A percentile compares a stretch with the other conserved stretches of the same genome.
phyloP scores from a whole-genome alignment of 2,888 invertebrate genomes.

The Steromphala cineraria region DNA sequence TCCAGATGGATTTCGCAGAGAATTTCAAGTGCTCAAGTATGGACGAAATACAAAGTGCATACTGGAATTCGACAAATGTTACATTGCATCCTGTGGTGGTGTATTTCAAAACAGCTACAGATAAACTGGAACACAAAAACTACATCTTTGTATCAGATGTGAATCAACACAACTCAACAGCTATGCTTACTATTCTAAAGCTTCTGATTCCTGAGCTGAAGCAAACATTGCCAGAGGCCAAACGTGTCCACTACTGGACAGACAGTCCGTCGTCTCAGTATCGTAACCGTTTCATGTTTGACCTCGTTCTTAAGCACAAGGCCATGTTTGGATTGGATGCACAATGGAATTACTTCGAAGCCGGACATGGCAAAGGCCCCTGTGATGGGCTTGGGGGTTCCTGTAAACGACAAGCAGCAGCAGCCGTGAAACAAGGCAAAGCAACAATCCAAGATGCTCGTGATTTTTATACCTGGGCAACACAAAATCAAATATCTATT shows the following conservation, averaged over 20 bases:
- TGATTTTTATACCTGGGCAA: background rate
- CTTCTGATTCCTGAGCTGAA: too few relatives aligned
- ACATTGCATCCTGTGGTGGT: too few relatives aligned
- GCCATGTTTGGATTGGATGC: constrained; percentile 6
- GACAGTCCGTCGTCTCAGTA: constrained; percentile 44
- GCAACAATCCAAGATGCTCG: background rate
- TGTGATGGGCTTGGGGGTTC: too few relatives aligned
- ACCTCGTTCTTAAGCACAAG: constrained; percentile 18
- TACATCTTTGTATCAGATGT: too few relatives aligned
- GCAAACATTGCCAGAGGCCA: background rate
- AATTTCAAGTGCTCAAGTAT: too few relatives aligned
- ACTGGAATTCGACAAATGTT: too few relatives aligned
- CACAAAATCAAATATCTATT: background rate
- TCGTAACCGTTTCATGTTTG: constrained; percentile 39
- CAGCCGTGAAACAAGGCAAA: background rate
- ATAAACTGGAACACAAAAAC: too few relatives aligned
- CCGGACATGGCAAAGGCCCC: constrained; percentile 24
- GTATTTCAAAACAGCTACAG: too few relatives aligned
- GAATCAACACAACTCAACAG: too few relatives aligned
- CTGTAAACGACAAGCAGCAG: background rate
- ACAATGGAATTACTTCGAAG: constrained; percentile 37
- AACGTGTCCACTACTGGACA: constrained; percentile 39
- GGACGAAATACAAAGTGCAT: too few relatives aligned
- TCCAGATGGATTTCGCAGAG: too few relatives aligned
- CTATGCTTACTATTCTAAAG: too few relatives aligned